Conservation (phyloP, 2,113 vertebrate species). For the Clupea harengus region DNA sequence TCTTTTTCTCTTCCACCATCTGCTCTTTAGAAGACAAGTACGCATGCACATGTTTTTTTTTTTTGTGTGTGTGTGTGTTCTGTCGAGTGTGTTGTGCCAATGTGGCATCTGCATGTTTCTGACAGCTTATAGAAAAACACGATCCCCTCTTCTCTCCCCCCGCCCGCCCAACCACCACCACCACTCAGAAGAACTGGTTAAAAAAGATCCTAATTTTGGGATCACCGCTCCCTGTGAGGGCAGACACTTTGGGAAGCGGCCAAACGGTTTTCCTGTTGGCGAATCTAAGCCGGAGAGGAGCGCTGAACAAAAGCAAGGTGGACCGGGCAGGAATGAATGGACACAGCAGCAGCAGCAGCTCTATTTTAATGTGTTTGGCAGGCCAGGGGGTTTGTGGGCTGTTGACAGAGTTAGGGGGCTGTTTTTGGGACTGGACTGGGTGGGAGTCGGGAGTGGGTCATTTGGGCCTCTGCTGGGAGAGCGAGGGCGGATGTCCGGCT, state of each 20-base stretch:
- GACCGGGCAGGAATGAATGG: neutral
- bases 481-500: constrained; percentile 36
- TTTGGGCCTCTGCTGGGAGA: neutral
- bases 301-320: neutral
- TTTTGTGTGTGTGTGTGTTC: constrained; percentile 17
- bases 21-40: too few species aligned
- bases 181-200: too few species aligned
- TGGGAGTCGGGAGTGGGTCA: neutral
- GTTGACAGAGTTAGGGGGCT: constrained; percentile 47
- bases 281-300: neutral
- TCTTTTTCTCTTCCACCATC: too few species aligned
- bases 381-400: neutral
- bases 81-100: too few species aligned
- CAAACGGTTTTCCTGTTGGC: neutral
- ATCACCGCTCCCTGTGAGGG: too few species aligned
- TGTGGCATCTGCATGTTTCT: too few species aligned
- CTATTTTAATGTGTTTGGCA: neutral
- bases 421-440: constrained; percentile 24
- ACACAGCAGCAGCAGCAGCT: neutral
- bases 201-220: too few species aligned
- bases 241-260: too few species aligned
- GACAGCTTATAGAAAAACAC: too few species aligned
- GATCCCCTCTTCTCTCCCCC: too few species aligned
- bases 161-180: too few species aligned
- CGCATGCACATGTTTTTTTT: too few species aligned